A percentile compares a stretch with the other conserved stretches of the same genome.
Evolutionary conservation across 2,113 vertebrate genomes (phyloP).

Genomic region (Corydoras maculifer): DNA sequence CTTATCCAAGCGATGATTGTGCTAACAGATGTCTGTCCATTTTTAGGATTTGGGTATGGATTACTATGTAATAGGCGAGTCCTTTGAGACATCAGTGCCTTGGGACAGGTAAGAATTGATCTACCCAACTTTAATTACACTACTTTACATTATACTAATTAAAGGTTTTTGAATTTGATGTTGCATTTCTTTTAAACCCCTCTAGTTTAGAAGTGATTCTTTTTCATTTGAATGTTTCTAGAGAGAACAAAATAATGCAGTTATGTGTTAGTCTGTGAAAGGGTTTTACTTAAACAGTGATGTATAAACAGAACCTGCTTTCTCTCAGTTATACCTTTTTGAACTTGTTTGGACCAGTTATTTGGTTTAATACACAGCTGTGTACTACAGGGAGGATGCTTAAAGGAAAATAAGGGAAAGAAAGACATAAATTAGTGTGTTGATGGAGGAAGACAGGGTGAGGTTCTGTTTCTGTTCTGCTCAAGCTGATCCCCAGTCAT

Average conservation of each 20-base stretch:
- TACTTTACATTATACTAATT: background rate
- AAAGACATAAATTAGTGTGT: background rate
- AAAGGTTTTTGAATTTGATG: too few species aligned
- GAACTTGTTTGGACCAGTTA: background rate
- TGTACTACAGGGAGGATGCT: background rate
- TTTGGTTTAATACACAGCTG: background rate
- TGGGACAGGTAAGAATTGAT: conserved; percentile 89
- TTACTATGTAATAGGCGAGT: conserved; percentile 91
- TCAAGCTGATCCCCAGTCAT: too few species aligned
- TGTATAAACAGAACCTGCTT: background rate
- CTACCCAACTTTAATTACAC: background rate
- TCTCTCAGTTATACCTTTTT: background rate
- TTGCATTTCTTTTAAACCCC: background rate
- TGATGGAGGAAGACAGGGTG: background rate
- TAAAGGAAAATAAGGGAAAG: background rate
- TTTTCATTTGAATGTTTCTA: too few species aligned
- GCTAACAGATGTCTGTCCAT: conserved; percentile 8
- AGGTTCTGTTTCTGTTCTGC: background rate
- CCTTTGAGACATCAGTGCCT: conserved; percentile 97
- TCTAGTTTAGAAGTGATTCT: background rate
- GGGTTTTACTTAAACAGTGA: too few species aligned
- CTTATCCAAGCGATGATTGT: background rate
- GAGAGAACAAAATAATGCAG: background rate
- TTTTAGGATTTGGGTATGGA: conserved; percentile 91
- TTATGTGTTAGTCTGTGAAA: background rate